Evolutionary conservation across 2,888 invertebrate species (phyloP), one percentile per base, ranked within the genome.

Genomic region (Panorpa germanica): DNA sequence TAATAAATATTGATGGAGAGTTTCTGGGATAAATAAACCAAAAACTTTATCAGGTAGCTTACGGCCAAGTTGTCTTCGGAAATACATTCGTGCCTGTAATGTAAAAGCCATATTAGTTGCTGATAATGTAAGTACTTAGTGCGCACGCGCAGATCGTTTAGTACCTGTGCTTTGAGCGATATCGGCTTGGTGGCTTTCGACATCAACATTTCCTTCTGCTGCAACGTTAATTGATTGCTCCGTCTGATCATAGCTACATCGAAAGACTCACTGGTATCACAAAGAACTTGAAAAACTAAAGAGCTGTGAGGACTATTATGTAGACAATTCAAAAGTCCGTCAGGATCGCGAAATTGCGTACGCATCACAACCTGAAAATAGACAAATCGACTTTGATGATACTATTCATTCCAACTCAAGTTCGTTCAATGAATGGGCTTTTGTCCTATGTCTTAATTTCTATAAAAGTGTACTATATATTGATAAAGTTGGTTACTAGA

Each of bases 341-440:
- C 75, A 0, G 82, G 81, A 45, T 85, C 80, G 33, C 81, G 65
- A 46, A 76, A 80, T 41, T 82, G 82, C 6, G 78, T 78, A 51
- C 80, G 78, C 63, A 81, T 74, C 11, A 78, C 71, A 1, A 78
- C 77, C 70, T 70, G 49, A 2, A 43, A 39, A 14, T 21, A 21
- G n/a, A 14, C 8, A 11, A 20, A 17, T 14, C 12, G 15, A 30
- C 19, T 14, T 3, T 14, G 4, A 26, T 28, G 22, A 7, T 12
- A 31, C 18, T 6, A 23, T 23, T n/a, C 20, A 23, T 24, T 24
- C 20, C 7, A 25, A 28, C 13, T 26, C 11, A 13, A 4, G 11
- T n/a, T 19, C 9, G 5, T 32, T 18, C 10, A n/a, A 17, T 27
- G n/a, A n/a, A n/a, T n/a, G n/a, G n/a, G n/a, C n/a, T n/a, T n/a